phyloP scores from a whole-genome alignment of 2,888 invertebrate species.

The Lasioglossum malachurum region DNA sequence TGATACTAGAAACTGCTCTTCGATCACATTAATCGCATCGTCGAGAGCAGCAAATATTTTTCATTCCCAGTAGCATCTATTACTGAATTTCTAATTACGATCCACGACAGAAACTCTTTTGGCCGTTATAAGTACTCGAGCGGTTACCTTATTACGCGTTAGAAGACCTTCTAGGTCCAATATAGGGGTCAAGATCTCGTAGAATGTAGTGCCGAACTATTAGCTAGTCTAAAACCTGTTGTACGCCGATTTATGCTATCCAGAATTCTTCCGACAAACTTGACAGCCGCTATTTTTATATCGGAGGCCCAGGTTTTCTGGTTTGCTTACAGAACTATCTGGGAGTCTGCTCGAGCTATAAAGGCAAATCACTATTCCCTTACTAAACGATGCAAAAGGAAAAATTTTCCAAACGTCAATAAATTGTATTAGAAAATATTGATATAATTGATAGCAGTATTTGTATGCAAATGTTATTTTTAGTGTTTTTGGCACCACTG shows the following conservation, averaged over 20 bases:
- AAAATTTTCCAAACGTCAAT: not conserved
- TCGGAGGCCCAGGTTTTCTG: too few species aligned
- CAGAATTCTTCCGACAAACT: too few species aligned
- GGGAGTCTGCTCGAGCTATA: not conserved
- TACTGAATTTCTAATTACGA: not conserved
- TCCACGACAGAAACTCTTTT: not conserved
- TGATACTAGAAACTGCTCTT: not conserved
- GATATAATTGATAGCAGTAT: constrained; percentile 1
- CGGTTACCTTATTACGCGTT: not conserved
- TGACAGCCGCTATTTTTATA: not conserved
- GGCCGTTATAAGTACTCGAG: not conserved
- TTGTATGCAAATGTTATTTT: not conserved
- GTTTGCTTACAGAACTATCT: too few species aligned
- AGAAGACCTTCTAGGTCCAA: not conserved
- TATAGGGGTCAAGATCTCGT: not conserved
- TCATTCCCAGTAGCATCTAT: not conserved
- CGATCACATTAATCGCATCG: not conserved
- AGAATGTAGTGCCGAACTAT: not conserved
- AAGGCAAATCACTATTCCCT: not conserved
- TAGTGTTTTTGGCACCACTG: constrained; percentile 8
- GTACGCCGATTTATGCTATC: not conserved
- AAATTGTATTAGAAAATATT: constrained; percentile 13
- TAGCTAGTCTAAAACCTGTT: not conserved
- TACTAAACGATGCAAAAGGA: too few species aligned
- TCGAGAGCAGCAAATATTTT: not conserved